Base-by-base conservation (phyloP, 1,140 invertebrate genomes). In the Ectropis grisescens region DNA sequence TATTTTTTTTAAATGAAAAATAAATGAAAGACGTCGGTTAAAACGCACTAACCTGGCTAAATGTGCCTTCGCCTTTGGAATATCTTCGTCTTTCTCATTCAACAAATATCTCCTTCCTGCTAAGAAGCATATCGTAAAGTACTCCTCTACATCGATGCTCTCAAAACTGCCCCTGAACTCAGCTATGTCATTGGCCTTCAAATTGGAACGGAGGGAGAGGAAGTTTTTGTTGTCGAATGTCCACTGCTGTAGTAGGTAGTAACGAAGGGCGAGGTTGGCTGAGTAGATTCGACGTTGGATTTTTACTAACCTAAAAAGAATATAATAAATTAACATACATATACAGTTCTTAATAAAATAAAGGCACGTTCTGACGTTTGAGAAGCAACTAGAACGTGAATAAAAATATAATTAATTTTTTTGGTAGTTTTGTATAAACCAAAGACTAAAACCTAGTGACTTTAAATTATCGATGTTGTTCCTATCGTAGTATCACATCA, bases 191-290 rank as follows among this genome's bases (percentile, higher is more conserved):
- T 83, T 57, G 0, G 71, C 41, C 24, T 86, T 81, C 35, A 97
- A 69, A 4, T 68, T 48, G 0, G 78, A 58, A 33, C 89, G 82
- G 6, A 97, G 61, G 0, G 81, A 58, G 6, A 88, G 50, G 13
- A 93, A 85, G 40, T 95, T 95, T 1, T 87, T 70, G 48, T 93
- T 94, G 6, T 81, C 61, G 59, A 97, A 97, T 5, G 83, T 81
- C 95, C 95, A 98, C 62, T 94, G 86, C 46, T 93, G 88, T 0
- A 84, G 87, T 0, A 93, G 86, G 53, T 96, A 98, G 56, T 91
- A 93, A 27, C 90, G 80, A 5, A 98, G 53, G 2, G 91, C 92
- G 4, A 79, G 81, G 24, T 92, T 90, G 0, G 93, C 91, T 26
- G 88, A 88, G 52, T 90, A 91, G 3, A 97, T 87, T 45, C 91